Percentiles rank a stretch among this genome's conserved stretches.
Conservation (phyloP, 2,113 vertebrate species). For the Delphinapterus leucas region DNA sequence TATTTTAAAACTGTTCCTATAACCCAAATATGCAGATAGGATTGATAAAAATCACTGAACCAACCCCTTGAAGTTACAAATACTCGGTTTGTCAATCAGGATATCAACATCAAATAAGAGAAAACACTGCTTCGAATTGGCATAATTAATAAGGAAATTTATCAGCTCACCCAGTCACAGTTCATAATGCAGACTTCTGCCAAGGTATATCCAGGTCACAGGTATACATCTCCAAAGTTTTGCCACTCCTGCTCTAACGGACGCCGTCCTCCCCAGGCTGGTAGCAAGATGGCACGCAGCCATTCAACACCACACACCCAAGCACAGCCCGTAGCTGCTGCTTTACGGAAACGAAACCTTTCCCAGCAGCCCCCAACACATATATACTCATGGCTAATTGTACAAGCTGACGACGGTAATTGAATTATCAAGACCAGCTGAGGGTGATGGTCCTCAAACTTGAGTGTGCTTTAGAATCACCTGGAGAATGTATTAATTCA, state of each 20-base stretch:
- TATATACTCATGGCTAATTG: not conserved
- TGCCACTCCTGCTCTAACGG: not conserved
- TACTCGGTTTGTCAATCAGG: not conserved
- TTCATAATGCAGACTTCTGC: not conserved
- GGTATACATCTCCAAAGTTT: not conserved
- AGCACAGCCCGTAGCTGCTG: not conserved
- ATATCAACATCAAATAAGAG: not conserved
- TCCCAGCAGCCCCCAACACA: not conserved
- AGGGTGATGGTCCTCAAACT: not conserved
- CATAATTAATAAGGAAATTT: not conserved
- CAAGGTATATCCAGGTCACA: not conserved
- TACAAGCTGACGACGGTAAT: not conserved
- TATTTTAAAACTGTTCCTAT: not conserved
- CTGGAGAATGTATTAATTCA: not conserved
- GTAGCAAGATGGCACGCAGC: not conserved
- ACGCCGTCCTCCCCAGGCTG: not conserved
- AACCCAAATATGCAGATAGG: not conserved
- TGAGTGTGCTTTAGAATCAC: not conserved
- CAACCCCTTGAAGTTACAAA: not conserved
- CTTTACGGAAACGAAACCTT: accelerated
- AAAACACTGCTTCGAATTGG: not conserved
- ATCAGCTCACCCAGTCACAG: not conserved
- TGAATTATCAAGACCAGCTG: not conserved
- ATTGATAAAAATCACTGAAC: not conserved
- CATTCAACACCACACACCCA: not conserved